These are phyloP conservation scores for Formicarius rufipectus DNA, from an alignment of 2,113 vertebrate genomes.

Conservation along the genomic window DNA sequence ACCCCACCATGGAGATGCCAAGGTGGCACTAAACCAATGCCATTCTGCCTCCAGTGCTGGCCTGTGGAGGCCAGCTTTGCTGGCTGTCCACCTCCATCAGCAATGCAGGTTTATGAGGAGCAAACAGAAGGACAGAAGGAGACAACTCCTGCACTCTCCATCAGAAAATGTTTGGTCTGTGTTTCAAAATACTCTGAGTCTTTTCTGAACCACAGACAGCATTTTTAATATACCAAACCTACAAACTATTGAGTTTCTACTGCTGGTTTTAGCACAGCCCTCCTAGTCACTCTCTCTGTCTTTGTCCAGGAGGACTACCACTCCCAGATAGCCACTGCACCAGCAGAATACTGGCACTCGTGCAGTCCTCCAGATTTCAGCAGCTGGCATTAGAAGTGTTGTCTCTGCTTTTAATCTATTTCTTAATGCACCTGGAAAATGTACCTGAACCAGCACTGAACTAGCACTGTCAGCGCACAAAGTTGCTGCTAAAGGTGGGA, in stretches of 20 bases:
- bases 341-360: background rate
- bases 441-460: background rate
- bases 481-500: background rate
- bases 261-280: background rate
- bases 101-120: background rate
- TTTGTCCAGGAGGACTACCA: background rate
- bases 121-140: too few species aligned
- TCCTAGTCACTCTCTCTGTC: background rate
- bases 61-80: background rate
- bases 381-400: background rate
- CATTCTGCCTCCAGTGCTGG: background rate
- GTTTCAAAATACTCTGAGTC: background rate
- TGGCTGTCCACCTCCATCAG: background rate
- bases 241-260: background rate
- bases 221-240: background rate
- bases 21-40: background rate
- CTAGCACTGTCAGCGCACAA: background rate
- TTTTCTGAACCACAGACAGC: background rate
- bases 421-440: conserved; percentile 35
- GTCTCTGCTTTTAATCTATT: conserved; percentile 36
- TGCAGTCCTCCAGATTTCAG: background rate
- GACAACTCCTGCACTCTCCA: rapidly evolving
- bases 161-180: background rate
- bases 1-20: background rate
- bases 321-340: background rate